These are phyloP conservation scores for Diadema setosum DNA, from an alignment of 35 echinoderm and acorn worm species.

Conservation along the genomic window DNA sequence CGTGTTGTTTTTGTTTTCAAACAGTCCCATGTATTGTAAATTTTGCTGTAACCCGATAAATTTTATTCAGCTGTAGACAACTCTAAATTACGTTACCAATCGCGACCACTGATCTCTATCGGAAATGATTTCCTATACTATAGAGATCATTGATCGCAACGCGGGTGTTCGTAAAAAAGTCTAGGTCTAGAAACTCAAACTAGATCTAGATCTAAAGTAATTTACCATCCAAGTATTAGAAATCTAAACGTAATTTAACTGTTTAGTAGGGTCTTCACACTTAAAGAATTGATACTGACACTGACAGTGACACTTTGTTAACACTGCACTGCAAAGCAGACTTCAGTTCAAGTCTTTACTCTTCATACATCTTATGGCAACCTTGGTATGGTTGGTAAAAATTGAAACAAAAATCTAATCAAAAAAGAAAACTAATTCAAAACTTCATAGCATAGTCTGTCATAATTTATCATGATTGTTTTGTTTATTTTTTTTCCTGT, in stretches of 20 bases:
- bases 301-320: too few relatives aligned
- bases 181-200: too few relatives aligned
- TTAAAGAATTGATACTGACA: too few relatives aligned
- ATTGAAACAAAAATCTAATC: neutral
- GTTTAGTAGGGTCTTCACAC: too few relatives aligned
- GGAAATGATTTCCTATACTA: too few relatives aligned
- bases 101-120: neutral
- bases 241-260: too few relatives aligned
- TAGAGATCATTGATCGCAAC: too few relatives aligned
- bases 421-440: neutral
- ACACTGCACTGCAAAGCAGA: neutral
- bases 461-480: neutral
- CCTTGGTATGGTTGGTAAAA: neutral
- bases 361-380: neutral
- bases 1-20: neutral
- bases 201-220: too few relatives aligned
- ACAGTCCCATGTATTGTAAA: neutral
- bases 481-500: neutral
- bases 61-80: neutral
- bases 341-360: neutral
- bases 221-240: too few relatives aligned
- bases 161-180: too few relatives aligned
- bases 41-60: neutral
- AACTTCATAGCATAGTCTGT: too few relatives aligned
- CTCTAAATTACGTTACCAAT: neutral